These are phyloP conservation scores for Aricia agestis DNA, from an alignment of 1,140 invertebrate species.

Conservation along the genomic window DNA sequence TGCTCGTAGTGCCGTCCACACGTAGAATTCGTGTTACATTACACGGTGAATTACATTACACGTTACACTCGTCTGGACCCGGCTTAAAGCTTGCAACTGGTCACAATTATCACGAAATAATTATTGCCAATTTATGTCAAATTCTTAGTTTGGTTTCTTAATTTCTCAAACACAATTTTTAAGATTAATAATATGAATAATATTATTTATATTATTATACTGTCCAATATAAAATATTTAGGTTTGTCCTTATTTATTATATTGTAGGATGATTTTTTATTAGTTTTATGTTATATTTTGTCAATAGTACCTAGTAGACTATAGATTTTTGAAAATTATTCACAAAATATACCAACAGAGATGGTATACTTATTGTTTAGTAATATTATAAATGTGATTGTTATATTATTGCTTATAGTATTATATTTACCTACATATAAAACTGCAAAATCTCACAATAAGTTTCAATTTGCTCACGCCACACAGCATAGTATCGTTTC, in stretches of 20 bases:
- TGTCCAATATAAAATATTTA: neutral
- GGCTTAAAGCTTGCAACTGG: neutral
- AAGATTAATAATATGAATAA: too few species aligned
- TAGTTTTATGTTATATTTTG: neutral
- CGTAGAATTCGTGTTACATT: too few species aligned
- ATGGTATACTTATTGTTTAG: neutral
- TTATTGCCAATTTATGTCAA: constrained; percentile 4
- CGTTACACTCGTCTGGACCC: too few species aligned
- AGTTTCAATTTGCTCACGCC: neutral
- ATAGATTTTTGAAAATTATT: neutral
- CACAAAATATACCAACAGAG: neutral
- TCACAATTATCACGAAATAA: neutral
- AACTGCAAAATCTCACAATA: too few species aligned
- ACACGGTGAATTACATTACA: too few species aligned
- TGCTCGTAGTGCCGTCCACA: too few species aligned
- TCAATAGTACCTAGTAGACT: neutral
- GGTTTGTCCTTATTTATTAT: neutral
- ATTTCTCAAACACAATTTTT: too few species aligned
- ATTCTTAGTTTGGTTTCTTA: neutral
- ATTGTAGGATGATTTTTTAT: neutral
- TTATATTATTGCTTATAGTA: neutral
- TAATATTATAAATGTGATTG: neutral
- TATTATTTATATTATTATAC: neutral
- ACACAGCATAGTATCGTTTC: neutral
- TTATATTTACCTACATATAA: too few species aligned